Evolutionary conservation across 2,888 invertebrate genomes (phyloP).

Genomic region (Calliphora vomitoria): DNA sequence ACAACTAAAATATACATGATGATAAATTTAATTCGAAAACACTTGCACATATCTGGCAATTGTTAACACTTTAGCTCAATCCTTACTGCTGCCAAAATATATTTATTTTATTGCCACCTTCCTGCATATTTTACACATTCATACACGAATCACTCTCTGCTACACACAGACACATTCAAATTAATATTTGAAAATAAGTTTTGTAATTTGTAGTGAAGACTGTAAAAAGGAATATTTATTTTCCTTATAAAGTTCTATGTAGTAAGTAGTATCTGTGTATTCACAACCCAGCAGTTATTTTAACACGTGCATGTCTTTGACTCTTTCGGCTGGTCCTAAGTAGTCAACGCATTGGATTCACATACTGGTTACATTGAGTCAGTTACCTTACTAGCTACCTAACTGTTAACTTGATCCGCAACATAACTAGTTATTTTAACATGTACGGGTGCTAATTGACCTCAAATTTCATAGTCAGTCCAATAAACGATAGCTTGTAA

Average conservation of each 20-base stretch:
- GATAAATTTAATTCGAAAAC: slow-evolving; percentile 30
- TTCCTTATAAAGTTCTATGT: neutral
- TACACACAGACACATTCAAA: neutral
- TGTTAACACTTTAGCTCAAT: slow-evolving; percentile 41
- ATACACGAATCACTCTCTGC: neutral
- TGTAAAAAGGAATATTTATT: neutral
- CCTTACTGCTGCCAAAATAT: neutral
- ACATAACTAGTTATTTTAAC: too few species aligned
- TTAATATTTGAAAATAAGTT: neutral
- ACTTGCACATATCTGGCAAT: neutral
- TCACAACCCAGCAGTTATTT: too few species aligned
- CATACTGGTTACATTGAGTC: too few species aligned
- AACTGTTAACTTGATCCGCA: too few species aligned
- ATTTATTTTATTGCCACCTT: slow-evolving; percentile 20
- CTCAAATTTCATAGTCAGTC: too few species aligned
- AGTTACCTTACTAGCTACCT: too few species aligned
- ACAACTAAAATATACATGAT: slow-evolving; percentile 12
- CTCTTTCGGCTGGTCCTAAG: too few species aligned
- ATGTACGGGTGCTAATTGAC: too few species aligned
- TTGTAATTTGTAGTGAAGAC: slow-evolving; percentile 6
- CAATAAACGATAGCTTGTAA: too few species aligned
- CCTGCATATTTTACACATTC: neutral
- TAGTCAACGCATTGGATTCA: too few species aligned
- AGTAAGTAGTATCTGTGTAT: too few species aligned
- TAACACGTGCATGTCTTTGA: too few species aligned